Evolutionary conservation across 2,113 vertebrate genomes (phyloP), one percentile per base, ranked within the genome.

Genomic region (Sylvietta virens): DNA sequence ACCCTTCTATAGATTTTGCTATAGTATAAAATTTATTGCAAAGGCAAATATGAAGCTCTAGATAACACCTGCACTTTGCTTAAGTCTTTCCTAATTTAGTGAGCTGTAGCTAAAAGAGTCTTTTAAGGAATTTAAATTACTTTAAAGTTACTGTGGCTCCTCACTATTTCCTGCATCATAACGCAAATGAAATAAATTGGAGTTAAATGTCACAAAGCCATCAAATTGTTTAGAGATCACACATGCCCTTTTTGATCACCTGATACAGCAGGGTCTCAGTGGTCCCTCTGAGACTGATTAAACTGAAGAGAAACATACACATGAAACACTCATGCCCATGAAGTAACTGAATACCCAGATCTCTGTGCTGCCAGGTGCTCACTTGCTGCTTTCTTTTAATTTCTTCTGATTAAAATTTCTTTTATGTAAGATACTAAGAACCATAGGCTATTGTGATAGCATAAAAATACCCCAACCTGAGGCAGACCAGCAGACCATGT

Each of bases 81-180:
- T 53, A 80, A 35, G 44, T 81, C 44, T 82, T 72, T 81, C 40
- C 82, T 86, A 95, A 83, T 93, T 96, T 91, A 31, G 27, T 79
- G 85, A 93, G 33, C 27, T 86, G 72, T 58, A 95, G 81, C 60
- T 81, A 92, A 95, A 91, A 67, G 90, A 89, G 74, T 37, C 70
- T 89, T 74, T n/a, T 31, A 56, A 88, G 56, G 53, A 62, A 83
- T 80, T 69, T 78, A 40, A 81, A 83, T 90, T 16, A 69, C 73
- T 88, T 92, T 54, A 62, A 88, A 81, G 21, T 78, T 94, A 81
- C 15, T 47, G 27, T 78, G 24, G 48, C 70, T 95, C 22, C 44
- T 28, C 83, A n/a, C 20, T 67, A 60, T 84, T 71, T 81, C 74
- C 64, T 89, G 28, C 44, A 24, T 79, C 79, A 37, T 47, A 77